Evolutionary conservation across 2,113 vertebrate genomes (phyloP).

Genomic region (Aramus guarauna): DNA sequence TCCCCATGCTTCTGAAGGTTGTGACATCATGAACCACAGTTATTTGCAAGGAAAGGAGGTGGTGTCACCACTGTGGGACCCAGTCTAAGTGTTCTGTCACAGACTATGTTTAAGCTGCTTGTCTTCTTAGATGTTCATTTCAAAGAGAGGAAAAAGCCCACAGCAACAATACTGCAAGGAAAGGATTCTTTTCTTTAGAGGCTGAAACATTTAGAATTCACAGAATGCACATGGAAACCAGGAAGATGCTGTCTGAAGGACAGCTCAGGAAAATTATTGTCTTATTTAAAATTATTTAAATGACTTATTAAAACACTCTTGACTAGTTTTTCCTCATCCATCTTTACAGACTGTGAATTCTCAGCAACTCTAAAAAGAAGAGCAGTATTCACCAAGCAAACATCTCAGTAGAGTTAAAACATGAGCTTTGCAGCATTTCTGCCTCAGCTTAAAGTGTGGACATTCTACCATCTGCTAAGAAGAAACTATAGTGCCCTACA

Average conservation of each 20-base stretch:
- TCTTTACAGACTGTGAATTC: background rate
- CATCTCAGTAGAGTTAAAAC: background rate
- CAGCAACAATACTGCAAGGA: background rate
- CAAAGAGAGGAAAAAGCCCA: background rate
- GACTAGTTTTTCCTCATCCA: background rate
- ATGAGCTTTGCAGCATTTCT: background rate
- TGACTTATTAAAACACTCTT: background rate
- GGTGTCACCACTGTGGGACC: background rate
- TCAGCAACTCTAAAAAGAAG: background rate
- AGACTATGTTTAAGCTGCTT: background rate
- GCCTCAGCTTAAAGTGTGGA: background rate
- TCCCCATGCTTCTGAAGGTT: background rate
- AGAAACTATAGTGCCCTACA: background rate
- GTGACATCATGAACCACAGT: background rate
- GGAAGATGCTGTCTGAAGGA: background rate
- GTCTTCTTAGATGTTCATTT: background rate
- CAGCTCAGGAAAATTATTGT: background rate
- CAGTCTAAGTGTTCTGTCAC: background rate
- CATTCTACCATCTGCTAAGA: background rate
- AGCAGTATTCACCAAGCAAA: background rate
- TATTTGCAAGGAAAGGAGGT: background rate
- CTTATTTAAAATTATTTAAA: background rate
- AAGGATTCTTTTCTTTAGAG: background rate
- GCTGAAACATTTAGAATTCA: background rate
- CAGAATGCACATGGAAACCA: background rate